These are phyloP conservation scores for Ranitomeya variabilis DNA, from an alignment of 2,113 vertebrate genomes.

Conservation along the genomic window DNA sequence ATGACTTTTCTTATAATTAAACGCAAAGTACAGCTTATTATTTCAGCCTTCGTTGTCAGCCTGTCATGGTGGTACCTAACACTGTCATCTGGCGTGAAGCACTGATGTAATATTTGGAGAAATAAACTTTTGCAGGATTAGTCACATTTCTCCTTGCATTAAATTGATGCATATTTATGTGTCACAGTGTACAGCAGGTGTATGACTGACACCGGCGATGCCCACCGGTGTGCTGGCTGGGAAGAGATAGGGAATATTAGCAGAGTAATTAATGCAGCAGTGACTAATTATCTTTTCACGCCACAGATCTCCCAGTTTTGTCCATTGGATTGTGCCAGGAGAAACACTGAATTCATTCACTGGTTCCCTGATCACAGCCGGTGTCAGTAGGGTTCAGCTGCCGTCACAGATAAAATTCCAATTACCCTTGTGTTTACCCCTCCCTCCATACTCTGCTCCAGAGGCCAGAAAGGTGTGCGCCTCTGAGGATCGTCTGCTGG, in stretches of 20 bases:
- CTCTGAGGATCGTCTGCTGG: rapidly evolving
- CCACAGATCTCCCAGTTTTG: constrained; percentile 7
- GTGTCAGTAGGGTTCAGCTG: background rate
- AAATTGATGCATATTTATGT: background rate
- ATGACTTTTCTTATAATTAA: too few species aligned
- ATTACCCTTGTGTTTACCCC: rapidly evolving
- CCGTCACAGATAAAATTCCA: constrained; percentile 48
- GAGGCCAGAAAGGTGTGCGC: background rate
- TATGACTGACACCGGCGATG: constrained; percentile 16
- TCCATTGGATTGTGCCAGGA: constrained; percentile 16
- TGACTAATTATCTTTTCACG: constrained; percentile 34
- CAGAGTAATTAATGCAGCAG: constrained; percentile 36
- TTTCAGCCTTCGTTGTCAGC: background rate
- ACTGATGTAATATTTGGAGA: background rate
- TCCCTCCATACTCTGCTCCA: rapidly evolving
- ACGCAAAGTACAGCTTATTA: too few species aligned
- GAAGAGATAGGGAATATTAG: constrained; percentile 20
- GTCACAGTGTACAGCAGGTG: constrained; percentile 6
- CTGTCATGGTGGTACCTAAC: background rate
- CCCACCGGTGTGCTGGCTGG: constrained; percentile 33
- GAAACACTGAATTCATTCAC: constrained; percentile 2
- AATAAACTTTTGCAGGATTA: background rate
- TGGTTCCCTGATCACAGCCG: constrained; percentile 32
- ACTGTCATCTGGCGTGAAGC: background rate
- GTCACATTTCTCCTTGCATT: background rate